Evolutionary conservation across 2,113 vertebrate species (phyloP).

Genomic region (Hymenochirus boettgeri): DNA sequence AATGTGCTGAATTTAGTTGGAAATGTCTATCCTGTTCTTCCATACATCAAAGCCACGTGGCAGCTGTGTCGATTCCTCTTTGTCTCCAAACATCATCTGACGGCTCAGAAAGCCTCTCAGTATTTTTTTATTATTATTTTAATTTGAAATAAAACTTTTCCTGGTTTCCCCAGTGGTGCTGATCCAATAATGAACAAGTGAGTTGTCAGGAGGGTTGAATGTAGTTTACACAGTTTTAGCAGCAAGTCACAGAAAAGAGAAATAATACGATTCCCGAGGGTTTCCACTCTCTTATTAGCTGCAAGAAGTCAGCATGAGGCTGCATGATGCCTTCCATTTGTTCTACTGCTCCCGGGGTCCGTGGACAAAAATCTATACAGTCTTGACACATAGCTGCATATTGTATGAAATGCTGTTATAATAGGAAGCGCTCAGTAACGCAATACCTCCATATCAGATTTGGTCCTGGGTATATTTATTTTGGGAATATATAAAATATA

Average conservation of each 20-base stretch:
- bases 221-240: conserved; percentile 32
- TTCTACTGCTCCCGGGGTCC: conserved; percentile 26
- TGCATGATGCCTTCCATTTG: conserved; percentile 30
- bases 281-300: conserved; percentile 36
- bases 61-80: neutral
- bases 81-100: too few relatives aligned
- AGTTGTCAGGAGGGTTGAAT: conserved; percentile 34
- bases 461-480: conserved; percentile 1
- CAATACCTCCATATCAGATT: conserved; percentile 2
- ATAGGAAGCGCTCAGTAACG: conserved; percentile 9
- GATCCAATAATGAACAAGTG: conserved; percentile 36
- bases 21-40: too few relatives aligned
- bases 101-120: neutral
- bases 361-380: conserved; percentile 26
- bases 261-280: conserved; percentile 31
- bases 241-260: conserved; percentile 24
- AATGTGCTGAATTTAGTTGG: too few relatives aligned
- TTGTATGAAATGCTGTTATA: conserved; percentile 24
- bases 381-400: conserved; percentile 7
- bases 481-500: neutral
- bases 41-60: too few relatives aligned
- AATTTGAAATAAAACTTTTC: conserved; percentile 28
- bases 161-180: conserved; percentile 19
- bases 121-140: conserved; percentile 1
- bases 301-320: conserved; percentile 28